These are phyloP conservation scores for Crypturellus undulatus DNA, from an alignment of 2,113 vertebrate genomes.

Conservation along the genomic window DNA sequence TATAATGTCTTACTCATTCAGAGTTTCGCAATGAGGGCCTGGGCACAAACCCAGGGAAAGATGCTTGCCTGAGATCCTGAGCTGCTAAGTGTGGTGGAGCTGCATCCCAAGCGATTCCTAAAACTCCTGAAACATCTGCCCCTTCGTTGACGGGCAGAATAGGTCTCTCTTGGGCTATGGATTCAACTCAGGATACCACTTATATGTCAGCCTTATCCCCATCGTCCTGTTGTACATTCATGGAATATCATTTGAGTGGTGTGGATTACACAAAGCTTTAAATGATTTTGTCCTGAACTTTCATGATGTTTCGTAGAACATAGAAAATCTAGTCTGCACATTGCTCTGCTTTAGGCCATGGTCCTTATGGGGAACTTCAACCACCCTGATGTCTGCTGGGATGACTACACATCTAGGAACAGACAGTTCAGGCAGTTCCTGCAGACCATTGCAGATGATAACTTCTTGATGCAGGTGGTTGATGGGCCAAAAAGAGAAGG, in stretches of 20 bases:
- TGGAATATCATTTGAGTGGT: not conserved
- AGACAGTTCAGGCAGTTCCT: too few relatives aligned
- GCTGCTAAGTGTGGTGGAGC: not conserved
- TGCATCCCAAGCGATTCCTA: not conserved
- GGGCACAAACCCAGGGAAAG: conserved; percentile 1
- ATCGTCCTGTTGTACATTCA: not conserved
- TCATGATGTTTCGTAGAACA: not conserved
- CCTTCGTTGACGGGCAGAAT: not conserved
- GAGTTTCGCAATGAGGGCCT: conserved; percentile 3
- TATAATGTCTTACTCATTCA: not conserved
- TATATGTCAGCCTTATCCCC: not conserved
- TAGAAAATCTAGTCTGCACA: not conserved
- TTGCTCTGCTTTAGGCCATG: not conserved
- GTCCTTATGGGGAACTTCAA: too few relatives aligned
- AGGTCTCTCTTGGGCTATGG: not conserved
- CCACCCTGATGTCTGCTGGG: too few relatives aligned
- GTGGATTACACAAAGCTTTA: not conserved
- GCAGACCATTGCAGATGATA: too few relatives aligned
- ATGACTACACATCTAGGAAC: too few relatives aligned
- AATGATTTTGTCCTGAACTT: not conserved
- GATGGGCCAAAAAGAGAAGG: too few relatives aligned
- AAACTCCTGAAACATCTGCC: not conserved
- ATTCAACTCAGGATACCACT: not conserved
- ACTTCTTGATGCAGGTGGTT: too few relatives aligned
- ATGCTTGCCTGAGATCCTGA: not conserved